phyloP scores from a whole-genome alignment of 2,113 vertebrate species.

The Carettochelys insculpta region DNA sequence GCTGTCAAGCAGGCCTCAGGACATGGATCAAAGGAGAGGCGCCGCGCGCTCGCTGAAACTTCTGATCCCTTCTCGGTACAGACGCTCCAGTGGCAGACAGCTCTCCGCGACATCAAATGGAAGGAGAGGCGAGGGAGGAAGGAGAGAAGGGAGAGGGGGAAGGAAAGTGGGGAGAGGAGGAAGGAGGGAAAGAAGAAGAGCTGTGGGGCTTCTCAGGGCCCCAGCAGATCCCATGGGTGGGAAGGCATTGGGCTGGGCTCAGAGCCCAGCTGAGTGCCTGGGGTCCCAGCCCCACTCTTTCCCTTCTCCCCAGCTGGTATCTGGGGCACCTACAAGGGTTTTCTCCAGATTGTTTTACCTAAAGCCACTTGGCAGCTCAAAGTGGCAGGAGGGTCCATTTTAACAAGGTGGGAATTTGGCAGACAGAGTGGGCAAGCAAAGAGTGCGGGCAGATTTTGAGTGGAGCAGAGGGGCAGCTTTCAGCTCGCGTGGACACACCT shows the following conservation, averaged over 20 bases:
- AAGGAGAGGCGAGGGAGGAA: constrained; percentile 22
- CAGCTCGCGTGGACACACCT: background rate
- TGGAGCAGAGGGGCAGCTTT: background rate
- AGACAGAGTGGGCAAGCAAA: background rate
- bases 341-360: background rate
- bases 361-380: background rate
- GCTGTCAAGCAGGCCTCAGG: constrained; percentile 95
- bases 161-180: background rate
- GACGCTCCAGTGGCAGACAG: constrained; percentile 79
- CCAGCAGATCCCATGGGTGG: background rate
- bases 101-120: constrained; percentile 85
- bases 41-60: constrained; percentile 85
- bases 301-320: background rate
- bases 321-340: background rate
- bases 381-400: background rate
- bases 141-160: background rate
- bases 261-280: background rate
- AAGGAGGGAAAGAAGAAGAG: background rate
- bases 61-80: constrained; percentile 87
- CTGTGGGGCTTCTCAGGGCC: background rate
- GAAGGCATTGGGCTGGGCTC: background rate
- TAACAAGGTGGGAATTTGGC: background rate
- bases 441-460: background rate
- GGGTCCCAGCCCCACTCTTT: background rate
- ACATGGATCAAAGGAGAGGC: constrained; percentile 98